phyloP scores from a whole-genome alignment of 2,797 vertebrate genomes.

The Poecilia wingei region DNA sequence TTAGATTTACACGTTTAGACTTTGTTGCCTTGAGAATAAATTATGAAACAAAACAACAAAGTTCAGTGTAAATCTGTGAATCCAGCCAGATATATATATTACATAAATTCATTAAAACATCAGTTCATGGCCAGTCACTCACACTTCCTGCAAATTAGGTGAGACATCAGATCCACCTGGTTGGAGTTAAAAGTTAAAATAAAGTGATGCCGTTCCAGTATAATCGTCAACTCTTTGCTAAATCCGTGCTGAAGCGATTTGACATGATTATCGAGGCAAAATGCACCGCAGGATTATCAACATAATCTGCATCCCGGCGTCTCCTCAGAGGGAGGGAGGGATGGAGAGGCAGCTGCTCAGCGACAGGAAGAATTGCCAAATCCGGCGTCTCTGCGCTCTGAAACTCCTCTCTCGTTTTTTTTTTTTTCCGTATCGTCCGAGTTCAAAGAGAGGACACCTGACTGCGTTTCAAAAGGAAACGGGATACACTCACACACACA shows the following conservation, averaged over 20 bases:
- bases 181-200: slow-evolving; percentile 23
- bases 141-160: slow-evolving; percentile 14
- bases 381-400: slow-evolving; percentile 15
- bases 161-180: background rate
- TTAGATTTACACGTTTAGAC: background rate
- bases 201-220: slow-evolving; percentile 11
- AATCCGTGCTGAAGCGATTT: slow-evolving; percentile 36
- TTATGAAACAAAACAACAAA: background rate
- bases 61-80: background rate
- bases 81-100: slow-evolving; percentile 1
- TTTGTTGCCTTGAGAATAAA: background rate
- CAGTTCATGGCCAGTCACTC: slow-evolving; percentile 6
- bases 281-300: slow-evolving; percentile 27
- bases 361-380: slow-evolving; percentile 41
- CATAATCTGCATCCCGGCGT: slow-evolving; percentile 50
- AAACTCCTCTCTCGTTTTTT: slow-evolving; percentile 26
- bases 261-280: slow-evolving; percentile 33
- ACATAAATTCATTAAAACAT: slow-evolving; percentile 4
- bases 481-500: slow-evolving; percentile 39
- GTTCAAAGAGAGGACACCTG: slow-evolving; percentile 70
- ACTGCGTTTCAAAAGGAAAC: slow-evolving; percentile 67
- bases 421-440: slow-evolving; percentile 42
- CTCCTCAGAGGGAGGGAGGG: slow-evolving; percentile 29
- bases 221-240: slow-evolving; percentile 20
- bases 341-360: slow-evolving; percentile 51